phyloP scores from a whole-genome alignment of 2,888 invertebrate species.

The Drosophila paramelanica region DNA sequence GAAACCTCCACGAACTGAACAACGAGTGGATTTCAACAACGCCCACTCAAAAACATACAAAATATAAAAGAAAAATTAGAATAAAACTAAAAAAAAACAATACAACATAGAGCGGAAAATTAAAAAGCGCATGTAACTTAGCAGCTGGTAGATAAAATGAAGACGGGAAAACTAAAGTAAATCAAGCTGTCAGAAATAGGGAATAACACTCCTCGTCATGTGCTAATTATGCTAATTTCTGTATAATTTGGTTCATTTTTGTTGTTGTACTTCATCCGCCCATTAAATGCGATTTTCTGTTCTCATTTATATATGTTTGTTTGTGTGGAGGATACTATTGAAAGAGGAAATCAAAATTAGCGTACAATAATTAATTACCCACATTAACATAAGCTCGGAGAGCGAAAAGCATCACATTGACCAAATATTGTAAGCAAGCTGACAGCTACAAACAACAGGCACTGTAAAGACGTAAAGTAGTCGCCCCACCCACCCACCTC shows the following conservation, averaged over 20 bases:
- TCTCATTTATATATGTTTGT: background rate
- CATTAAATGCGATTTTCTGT: constrained; percentile 29
- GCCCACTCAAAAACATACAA: constrained; percentile 33
- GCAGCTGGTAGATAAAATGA: background rate
- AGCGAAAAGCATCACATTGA: constrained; percentile 14
- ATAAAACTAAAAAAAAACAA: background rate
- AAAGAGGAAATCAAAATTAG: constrained; percentile 61
- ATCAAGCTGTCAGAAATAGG: constrained; percentile 37
- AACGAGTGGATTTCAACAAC: constrained; percentile 8
- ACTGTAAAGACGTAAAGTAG: constrained; percentile 16
- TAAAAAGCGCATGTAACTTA: constrained; percentile 34
- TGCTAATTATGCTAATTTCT: constrained; percentile 72
- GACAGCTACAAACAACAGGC: constrained; percentile 21
- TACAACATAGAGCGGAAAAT: constrained; percentile 9
- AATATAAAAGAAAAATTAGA: background rate
- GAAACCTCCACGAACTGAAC: constrained; percentile 22
- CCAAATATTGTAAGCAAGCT: constrained; percentile 20
- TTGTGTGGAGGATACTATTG: constrained; percentile 2
- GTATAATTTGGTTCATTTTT: constrained; percentile 59
- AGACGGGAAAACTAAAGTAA: constrained; percentile 19
- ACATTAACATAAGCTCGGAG: constrained; percentile 55
- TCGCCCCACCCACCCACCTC: background rate
- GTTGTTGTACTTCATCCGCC: constrained; percentile 40
- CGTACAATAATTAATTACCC: constrained; percentile 64
- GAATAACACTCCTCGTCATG: constrained; percentile 33